phyloP scores from a whole-genome alignment of 2,888 invertebrate species.

The Hemistola chrysoprasaria region DNA sequence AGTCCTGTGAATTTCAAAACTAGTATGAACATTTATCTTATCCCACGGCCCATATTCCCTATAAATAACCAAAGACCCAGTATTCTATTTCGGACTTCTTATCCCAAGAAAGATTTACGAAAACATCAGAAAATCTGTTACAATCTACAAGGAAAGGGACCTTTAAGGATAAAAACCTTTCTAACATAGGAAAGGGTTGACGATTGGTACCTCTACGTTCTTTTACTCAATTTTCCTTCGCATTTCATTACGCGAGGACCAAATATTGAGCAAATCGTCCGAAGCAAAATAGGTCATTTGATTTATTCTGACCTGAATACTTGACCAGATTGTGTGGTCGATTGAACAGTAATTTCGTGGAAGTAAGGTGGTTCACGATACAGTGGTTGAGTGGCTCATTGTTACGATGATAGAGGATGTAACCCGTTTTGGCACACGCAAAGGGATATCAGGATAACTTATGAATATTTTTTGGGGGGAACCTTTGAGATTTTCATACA shows the following conservation, averaged over 20 bases:
- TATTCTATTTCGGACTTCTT: too few species aligned
- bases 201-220: neutral
- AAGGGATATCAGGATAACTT: neutral
- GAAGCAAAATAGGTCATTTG: constrained; percentile 44
- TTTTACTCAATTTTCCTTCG: constrained; percentile 3
- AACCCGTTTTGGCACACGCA: neutral
- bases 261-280: constrained; percentile 30
- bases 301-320: constrained; percentile 45
- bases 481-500: too few species aligned
- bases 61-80: too few species aligned
- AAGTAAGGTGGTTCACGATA: constrained; percentile 10
- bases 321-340: constrained; percentile 11
- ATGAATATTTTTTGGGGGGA: too few species aligned
- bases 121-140: too few species aligned
- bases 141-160: neutral
- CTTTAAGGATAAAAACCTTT: neutral
- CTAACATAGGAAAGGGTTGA: constrained; percentile 6
- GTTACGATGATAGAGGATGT: neutral
- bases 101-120: too few species aligned
- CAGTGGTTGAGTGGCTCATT: constrained; percentile 6
- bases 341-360: neutral
- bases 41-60: too few species aligned
- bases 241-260: constrained; percentile 4
- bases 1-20: constrained; percentile 45
- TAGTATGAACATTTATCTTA: neutral